phyloP scores from a whole-genome alignment of 2,113 vertebrate species.

The zebrafish (Danio rerio) region DNA sequence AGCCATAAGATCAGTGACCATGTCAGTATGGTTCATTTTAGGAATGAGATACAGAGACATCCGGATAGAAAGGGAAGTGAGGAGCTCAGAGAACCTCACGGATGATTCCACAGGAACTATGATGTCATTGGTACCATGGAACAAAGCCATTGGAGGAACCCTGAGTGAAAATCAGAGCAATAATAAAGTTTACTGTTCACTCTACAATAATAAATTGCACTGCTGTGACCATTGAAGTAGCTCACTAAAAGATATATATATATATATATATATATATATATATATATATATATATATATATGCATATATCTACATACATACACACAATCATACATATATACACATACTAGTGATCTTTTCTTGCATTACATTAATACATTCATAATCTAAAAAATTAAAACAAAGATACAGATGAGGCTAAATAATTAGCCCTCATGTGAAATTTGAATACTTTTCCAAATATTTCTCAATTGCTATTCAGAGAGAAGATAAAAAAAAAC shows the following conservation, averaged over 20 bases:
- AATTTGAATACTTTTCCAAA: too few relatives aligned
- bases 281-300: too few relatives aligned
- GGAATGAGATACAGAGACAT: constrained; percentile 73
- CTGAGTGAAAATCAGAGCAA: constrained; percentile 57
- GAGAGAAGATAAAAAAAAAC: too few relatives aligned
- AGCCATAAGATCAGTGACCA: constrained; percentile 75
- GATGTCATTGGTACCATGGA: constrained; percentile 74
- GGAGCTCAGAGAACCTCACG: constrained; percentile 66
- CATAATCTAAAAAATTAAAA: too few relatives aligned
- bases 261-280: too few relatives aligned
- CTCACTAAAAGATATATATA: not conserved
- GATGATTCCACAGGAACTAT: constrained; percentile 74
- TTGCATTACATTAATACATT: too few relatives aligned
- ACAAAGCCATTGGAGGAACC: constrained; percentile 70
- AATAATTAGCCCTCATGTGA: too few relatives aligned
- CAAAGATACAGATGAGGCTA: too few relatives aligned
- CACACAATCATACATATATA: too few relatives aligned
- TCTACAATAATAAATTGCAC: not conserved
- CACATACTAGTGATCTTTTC: too few relatives aligned
- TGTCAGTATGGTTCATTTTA: constrained; percentile 69
- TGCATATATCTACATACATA: too few relatives aligned
- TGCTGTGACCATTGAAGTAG: not conserved
- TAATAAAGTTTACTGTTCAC: not conserved
- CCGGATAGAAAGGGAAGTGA: constrained; percentile 65
- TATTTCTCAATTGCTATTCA: too few relatives aligned